Evolutionary conservation across 1,140 invertebrate genomes (phyloP).

Genomic region (Heliconius hermathena): DNA sequence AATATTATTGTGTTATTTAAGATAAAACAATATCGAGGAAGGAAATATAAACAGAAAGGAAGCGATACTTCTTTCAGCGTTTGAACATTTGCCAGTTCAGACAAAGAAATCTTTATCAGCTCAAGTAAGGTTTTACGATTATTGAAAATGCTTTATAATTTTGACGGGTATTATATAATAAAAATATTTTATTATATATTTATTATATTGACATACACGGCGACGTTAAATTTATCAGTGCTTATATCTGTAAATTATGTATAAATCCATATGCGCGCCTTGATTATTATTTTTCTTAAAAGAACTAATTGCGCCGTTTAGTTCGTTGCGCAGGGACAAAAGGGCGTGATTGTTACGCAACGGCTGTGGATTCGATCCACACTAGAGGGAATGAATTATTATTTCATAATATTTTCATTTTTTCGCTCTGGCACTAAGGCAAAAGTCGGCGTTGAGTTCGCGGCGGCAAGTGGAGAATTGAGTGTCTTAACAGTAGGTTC

Average conservation of each 20-base stretch:
- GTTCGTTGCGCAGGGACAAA: too few relatives aligned
- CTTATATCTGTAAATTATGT: neutral
- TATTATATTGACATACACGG: neutral
- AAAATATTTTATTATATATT: neutral
- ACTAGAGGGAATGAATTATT: too few relatives aligned
- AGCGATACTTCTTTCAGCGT: slow-evolving; percentile 25
- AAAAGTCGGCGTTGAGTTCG: too few relatives aligned
- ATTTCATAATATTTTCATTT: too few relatives aligned
- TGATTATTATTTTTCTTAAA: neutral
- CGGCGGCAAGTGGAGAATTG: too few relatives aligned
- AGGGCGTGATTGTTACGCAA: too few relatives aligned
- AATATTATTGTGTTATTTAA: slow-evolving; percentile 22
- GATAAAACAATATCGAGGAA: slow-evolving; percentile 31
- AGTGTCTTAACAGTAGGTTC: too few relatives aligned
- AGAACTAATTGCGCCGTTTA: neutral
- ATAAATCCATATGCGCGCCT: neutral
- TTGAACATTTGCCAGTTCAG: slow-evolving; percentile 38
- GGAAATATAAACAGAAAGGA: slow-evolving; percentile 26
- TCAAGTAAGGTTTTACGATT: slow-evolving; percentile 10
- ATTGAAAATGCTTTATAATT: neutral
- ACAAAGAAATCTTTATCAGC: slow-evolving; percentile 34
- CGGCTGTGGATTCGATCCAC: too few relatives aligned
- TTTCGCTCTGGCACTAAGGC: too few relatives aligned
- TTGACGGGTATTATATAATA: neutral
- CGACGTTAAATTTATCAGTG: too few relatives aligned